Evolutionary conservation across 1,140 invertebrate species (phyloP).

Genomic region (Eciton burchellii): DNA sequence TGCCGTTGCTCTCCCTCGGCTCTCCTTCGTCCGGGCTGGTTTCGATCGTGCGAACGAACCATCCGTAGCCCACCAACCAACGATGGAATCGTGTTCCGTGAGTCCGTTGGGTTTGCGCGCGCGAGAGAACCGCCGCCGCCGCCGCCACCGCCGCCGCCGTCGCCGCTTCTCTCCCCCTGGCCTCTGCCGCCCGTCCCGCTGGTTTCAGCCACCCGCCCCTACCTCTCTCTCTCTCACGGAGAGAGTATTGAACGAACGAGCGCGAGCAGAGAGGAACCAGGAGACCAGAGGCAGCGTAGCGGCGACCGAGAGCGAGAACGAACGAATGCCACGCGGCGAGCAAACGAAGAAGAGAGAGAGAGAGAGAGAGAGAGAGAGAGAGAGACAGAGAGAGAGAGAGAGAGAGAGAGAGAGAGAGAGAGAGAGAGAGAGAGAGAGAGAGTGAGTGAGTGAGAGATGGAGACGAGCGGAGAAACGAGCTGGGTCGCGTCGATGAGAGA

Average conservation of each 20-base stretch:
- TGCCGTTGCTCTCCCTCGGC: slow-evolving; percentile 34
- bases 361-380: slow-evolving; percentile 64
- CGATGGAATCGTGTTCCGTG: slow-evolving; percentile 75
- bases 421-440: slow-evolving; percentile 51
- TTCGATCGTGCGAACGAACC: slow-evolving; percentile 76
- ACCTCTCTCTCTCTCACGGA: slow-evolving; percentile 71
- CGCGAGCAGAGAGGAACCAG: slow-evolving; percentile 74
- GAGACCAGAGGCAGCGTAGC: slow-evolving; percentile 72
- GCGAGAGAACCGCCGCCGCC: slow-evolving; percentile 66
- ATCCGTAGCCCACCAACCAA: slow-evolving; percentile 75
- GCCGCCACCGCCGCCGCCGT: slow-evolving; percentile 66
- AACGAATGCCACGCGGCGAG: slow-evolving; percentile 47
- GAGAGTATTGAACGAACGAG: slow-evolving; percentile 83
- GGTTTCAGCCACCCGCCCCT: slow-evolving; percentile 70
- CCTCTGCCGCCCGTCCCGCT: slow-evolving; percentile 69
- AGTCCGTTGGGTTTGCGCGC: slow-evolving; percentile 76
- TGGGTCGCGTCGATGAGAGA: slow-evolving; percentile 67
- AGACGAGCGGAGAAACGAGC: slow-evolving; percentile 45
- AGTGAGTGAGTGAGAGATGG: slow-evolving; percentile 33
- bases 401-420: slow-evolving; percentile 67
- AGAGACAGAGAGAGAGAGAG: slow-evolving; percentile 62
- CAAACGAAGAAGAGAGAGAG: slow-evolving; percentile 35
- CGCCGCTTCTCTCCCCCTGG: slow-evolving; percentile 59
- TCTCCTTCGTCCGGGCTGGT: slow-evolving; percentile 72
- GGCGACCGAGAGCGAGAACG: slow-evolving; percentile 69